Conservation (phyloP, 2,113 vertebrate species). For the Myanophis thanlyinensis region DNA sequence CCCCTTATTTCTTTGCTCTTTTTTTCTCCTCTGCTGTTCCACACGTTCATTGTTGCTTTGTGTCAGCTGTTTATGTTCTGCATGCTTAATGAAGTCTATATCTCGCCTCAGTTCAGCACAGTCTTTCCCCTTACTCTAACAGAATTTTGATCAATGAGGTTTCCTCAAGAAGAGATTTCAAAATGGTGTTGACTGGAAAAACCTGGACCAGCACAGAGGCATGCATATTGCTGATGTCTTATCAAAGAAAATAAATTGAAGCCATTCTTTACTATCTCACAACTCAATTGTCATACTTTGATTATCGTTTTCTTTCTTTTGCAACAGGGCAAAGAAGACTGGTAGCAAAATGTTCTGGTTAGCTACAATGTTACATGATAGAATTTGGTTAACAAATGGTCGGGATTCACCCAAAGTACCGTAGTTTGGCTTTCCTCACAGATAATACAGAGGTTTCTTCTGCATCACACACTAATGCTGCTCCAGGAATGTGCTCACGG, state of each 20-base stretch:
- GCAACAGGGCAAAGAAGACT: not conserved
- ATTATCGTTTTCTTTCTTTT: not conserved
- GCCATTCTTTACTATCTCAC: conserved; percentile 2
- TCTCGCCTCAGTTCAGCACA: conserved; percentile 54
- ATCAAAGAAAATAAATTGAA: conserved; percentile 44
- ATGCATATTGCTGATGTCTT: conserved; percentile 41
- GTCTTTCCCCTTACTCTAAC: conserved; percentile 71
- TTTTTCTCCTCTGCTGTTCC: conserved; percentile 25
- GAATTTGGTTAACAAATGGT: not conserved
- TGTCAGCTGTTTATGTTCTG: conserved; percentile 90
- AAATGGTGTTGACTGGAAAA: conserved; percentile 63
- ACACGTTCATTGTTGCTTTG: conserved; percentile 74
- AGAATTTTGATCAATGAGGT: conserved; percentile 79
- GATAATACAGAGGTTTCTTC: not conserved
- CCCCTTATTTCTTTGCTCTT: not conserved
- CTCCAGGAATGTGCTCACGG: not conserved
- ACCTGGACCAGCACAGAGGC: conserved; percentile 51
- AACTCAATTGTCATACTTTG: conserved; percentile 11
- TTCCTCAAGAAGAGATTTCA: conserved; percentile 62
- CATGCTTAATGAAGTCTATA: conserved; percentile 83
- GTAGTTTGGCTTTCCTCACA: not conserved
- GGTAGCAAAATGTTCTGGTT: not conserved
- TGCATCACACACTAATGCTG: not conserved
- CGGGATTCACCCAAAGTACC: not conserved
- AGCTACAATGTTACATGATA: not conserved